Evolutionary conservation across 2,113 vertebrate genomes (phyloP), one percentile per base, ranked within the genome.

Genomic region (Dascyllus trimaculatus): DNA sequence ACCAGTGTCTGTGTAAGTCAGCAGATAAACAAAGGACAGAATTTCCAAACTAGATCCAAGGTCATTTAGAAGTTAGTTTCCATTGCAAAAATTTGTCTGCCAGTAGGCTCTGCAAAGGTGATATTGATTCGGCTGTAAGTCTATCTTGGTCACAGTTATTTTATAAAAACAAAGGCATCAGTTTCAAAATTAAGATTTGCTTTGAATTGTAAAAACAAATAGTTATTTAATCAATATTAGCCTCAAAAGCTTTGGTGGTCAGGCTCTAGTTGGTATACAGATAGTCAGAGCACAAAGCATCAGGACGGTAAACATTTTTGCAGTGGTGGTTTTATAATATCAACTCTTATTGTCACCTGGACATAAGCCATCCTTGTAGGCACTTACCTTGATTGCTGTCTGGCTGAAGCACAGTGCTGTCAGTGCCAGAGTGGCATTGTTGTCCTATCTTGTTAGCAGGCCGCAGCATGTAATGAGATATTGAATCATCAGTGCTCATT

Each of bases 321-420:
- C 9, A 63, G 43, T 35, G 54, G 25, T 66, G 40, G 13, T 73
- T 24, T 63, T 7, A 19, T 14, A 15, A 14, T 35, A 7, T 35
- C 0, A 8, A 35, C 32, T 35, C 32, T 14, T 4, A 13, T 11
- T 6, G 19, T n/a, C n/a, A 13, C 26, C 48, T 38, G 4, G 1
- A 63, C 43, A 67, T 67, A 1, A n/a, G 25, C 4, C 63, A 29
- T 29, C 53, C 15, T 49, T 9, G 1, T 11, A 58, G 45, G 24
- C 60, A 71, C 64, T 88, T 56, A 14, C 7, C 26, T 2, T 63
- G 60, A 85, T 74, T 80, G 14, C n/a, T 67, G 48, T 62, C 68
- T 70, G 14, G 46, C n/a, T 40, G n/a, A 63, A 62, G 58, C 32
- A 5, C 11, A 35, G 11, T 25, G 40, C 24, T 57, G 59, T 49